Percentiles rank a stretch among this genome's conserved stretches.
Evolutionary conservation across 2,113 vertebrate species (phyloP).

Genomic region (Pica pica): DNA sequence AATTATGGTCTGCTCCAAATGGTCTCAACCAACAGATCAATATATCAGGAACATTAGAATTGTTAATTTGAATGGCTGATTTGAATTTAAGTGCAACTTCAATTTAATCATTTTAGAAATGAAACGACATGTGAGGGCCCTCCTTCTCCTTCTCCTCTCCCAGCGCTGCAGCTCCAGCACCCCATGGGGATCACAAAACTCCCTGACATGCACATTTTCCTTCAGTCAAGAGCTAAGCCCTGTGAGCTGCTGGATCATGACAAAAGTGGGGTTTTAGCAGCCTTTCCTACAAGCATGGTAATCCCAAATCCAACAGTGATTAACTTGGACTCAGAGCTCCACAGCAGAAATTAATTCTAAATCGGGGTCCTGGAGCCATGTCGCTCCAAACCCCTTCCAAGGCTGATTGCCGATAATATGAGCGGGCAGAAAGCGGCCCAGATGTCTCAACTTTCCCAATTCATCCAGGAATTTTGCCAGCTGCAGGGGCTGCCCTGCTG

Average conservation of each 20-base stretch:
- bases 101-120: constrained; percentile 52
- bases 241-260: constrained; percentile 35
- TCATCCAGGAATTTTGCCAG: not conserved
- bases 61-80: constrained; percentile 62
- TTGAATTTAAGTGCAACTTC: constrained; percentile 65
- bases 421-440: not conserved
- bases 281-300: constrained; percentile 32
- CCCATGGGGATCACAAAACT: not conserved
- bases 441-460: not conserved
- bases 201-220: constrained; percentile 37
- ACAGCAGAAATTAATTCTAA: constrained; percentile 52
- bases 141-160: not conserved
- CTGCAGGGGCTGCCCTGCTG: not conserved
- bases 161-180: not conserved
- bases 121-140: not conserved
- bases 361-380: constrained; percentile 3
- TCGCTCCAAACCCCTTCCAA: constrained; percentile 14
- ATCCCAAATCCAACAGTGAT: constrained; percentile 59
- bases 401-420: not conserved
- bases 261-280: constrained; percentile 39
- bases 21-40: constrained; percentile 58
- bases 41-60: constrained; percentile 62
- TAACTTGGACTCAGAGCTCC: constrained; percentile 42
- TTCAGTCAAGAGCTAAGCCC: constrained; percentile 40
- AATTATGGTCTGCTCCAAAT: constrained; percentile 56